Conservation (phyloP, 2,113 vertebrate species). For the Thunnus thynnus region DNA sequence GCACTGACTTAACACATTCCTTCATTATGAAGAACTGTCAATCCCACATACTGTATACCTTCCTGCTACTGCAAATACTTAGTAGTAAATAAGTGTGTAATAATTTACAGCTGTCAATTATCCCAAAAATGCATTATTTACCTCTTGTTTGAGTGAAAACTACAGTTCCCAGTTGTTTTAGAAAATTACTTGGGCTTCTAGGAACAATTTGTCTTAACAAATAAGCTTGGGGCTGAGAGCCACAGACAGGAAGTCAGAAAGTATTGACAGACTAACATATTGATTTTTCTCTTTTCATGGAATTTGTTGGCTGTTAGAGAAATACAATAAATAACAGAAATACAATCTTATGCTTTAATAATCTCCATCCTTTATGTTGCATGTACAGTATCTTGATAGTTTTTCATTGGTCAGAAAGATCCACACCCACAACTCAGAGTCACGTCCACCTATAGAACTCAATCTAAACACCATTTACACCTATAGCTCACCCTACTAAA, state of each 20-base stretch:
- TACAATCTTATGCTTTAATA: background rate
- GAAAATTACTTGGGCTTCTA: too few species aligned
- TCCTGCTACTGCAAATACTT: background rate
- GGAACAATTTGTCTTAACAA: too few species aligned
- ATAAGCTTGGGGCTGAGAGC: too few species aligned
- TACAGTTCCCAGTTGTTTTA: too few species aligned
- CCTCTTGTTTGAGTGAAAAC: background rate
- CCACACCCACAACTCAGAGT: background rate
- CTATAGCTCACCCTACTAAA: conserved; percentile 27
- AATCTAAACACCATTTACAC: conserved; percentile 41
- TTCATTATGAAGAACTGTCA: background rate
- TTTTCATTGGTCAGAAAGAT: background rate
- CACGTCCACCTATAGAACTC: conserved; percentile 11
- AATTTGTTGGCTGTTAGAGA: too few species aligned
- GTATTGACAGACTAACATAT: too few species aligned
- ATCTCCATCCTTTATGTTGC: background rate
- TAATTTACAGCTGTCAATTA: background rate
- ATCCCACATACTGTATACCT: background rate
- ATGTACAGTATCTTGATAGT: background rate
- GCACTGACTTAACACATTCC: background rate
- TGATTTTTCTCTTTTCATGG: too few species aligned
- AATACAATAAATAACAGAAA: too few species aligned
- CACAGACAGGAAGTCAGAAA: too few species aligned
- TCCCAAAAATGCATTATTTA: conserved; percentile 2
- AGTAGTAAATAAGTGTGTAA: background rate